phyloP scores from a whole-genome alignment of 2,797 vertebrate genomes.

The Peromyscus eremicus region DNA sequence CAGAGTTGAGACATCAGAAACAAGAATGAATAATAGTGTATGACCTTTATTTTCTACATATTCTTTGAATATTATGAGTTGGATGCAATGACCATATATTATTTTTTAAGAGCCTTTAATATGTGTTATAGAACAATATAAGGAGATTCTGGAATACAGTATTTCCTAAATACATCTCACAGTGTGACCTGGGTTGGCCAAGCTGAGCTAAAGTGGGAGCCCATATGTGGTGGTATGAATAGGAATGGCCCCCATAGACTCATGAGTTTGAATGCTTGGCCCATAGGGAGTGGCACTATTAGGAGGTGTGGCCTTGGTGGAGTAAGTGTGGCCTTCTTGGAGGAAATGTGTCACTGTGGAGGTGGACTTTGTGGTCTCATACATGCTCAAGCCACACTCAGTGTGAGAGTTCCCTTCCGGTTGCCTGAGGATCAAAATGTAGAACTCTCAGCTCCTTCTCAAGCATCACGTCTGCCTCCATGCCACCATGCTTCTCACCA shows the following conservation, averaged over 20 bases:
- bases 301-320: not conserved
- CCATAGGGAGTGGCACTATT: not conserved
- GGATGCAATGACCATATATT: not conserved
- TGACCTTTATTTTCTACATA: conserved; percentile 2
- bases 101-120: not conserved
- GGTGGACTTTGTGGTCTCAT: not conserved
- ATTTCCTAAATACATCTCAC: not conserved
- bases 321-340: not conserved
- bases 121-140: not conserved
- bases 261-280: not conserved
- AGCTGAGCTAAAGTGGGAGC: not conserved
- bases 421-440: not conserved
- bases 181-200: not conserved
- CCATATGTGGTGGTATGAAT: not conserved
- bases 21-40: not conserved
- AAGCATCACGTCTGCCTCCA: not conserved
- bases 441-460: not conserved
- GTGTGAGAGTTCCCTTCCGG: not conserved
- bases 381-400: not conserved
- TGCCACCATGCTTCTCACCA: not conserved
- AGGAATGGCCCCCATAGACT: not conserved
- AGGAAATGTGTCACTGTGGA: not conserved
- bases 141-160: not conserved
- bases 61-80: not conserved
- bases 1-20: not conserved